Conservation (phyloP, 2,888 invertebrate genomes). For the Drosophila niveifrons region DNA sequence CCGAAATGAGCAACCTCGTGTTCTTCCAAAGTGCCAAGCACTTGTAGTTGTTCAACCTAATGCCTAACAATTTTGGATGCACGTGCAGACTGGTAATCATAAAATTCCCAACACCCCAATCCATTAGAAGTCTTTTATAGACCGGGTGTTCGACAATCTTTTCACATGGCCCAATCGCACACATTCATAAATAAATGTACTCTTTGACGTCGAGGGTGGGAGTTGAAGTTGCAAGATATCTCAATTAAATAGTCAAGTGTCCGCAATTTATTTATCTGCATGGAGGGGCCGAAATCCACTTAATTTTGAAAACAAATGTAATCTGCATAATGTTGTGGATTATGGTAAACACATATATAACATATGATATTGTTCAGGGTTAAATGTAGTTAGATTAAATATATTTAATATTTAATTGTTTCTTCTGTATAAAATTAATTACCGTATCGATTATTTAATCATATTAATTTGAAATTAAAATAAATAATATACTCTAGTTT, state of each 20-base stretch:
- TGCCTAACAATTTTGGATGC: slow-evolving; percentile 11
- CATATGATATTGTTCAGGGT: not conserved
- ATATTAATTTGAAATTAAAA: not conserved
- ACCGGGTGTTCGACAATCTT: slow-evolving; percentile 47
- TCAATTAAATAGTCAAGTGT: slow-evolving; percentile 75
- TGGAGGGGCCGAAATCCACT: not conserved
- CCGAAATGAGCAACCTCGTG: not conserved
- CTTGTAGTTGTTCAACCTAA: slow-evolving; percentile 9
- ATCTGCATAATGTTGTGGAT: not conserved
- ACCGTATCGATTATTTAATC: no score
- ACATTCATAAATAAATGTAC: slow-evolving; percentile 23
- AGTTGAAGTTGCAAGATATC: slow-evolving; percentile 40
- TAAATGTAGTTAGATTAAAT: no score
- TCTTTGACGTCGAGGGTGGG: slow-evolving; percentile 13
- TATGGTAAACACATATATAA: not conserved
- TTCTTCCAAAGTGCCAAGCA: not conserved
- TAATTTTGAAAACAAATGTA: not conserved
- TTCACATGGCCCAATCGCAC: slow-evolving; percentile 59
- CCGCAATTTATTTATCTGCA: slow-evolving; percentile 36
- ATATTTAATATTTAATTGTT: no score
- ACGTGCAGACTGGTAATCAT: slow-evolving; percentile 28
- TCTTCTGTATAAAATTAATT: no score
- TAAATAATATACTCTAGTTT: not conserved
- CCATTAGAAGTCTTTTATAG: slow-evolving; percentile 27
- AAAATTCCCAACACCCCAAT: slow-evolving; percentile 32